Base-by-base conservation (phyloP, 2,113 vertebrate species). In the Phylloscopus trochiloides region DNA sequence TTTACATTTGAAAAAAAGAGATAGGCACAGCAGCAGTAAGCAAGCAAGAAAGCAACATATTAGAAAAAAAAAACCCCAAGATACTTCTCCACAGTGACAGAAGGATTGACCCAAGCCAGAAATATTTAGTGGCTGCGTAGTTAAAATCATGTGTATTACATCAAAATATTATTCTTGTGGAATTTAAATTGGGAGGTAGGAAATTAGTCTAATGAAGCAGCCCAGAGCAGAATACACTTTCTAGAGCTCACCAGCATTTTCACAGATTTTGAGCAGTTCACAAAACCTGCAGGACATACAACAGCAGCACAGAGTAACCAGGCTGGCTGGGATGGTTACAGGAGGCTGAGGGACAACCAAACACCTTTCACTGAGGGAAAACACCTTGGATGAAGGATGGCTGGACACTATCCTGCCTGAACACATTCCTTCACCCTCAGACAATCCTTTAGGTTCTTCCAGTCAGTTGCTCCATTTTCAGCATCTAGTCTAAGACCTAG, bases 1-100 rank as follows among this genome's bases (percentile, higher is more conserved):
- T 88, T 96, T 90, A 95, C 38, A 55, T 95, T 80, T 80, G 52
- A 59, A 88, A 90, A 86, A 86, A 1, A 57, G 42, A 91, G 78
- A 87, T 40, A 91, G 81, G 63, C 70, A 72, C 29, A 17, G 62
- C 66, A 88, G 34, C 1, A 1, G 62, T 50, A 42, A 94, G 84
- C 48, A 73, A 77, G 54, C 3, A 2, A 92, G 52, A 3, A 2
- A 87, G 29, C 24, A 54, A 67, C 19, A 29, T 5, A 36, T 61
- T 2, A 75, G 29, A 22, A 59, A 89, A 65, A 86, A 63, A 48
- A 0, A 36, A 36, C 4, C 17, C 1, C 58, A 70, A 61, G 54
- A 52, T 17, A 29, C 14, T 57, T 94, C 74, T 40, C 59, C 43
- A 62, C 47, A 54, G 9, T 14, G 47, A 76, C 84, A 76, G 50